Percentiles rank a stretch among this genome's conserved stretches.
Evolutionary conservation across 2,888 invertebrate genomes (phyloP).

Genomic region (Itoplectis maculator): DNA sequence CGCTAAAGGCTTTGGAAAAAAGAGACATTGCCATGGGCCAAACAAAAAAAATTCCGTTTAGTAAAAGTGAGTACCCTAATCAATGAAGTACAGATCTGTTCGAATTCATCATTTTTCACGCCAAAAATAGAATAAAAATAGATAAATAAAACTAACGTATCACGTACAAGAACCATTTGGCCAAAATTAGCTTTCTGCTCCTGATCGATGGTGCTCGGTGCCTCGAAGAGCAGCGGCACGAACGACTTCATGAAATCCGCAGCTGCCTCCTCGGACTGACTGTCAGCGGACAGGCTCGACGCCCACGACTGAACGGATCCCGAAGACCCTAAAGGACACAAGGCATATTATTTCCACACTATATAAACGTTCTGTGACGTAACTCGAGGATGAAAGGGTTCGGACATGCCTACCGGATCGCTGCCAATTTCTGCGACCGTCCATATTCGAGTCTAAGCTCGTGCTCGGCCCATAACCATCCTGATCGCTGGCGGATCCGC

Average conservation of each 20-base stretch:
- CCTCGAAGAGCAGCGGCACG: conserved; percentile 87
- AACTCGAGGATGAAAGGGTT: neutral
- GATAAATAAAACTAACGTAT: too few species aligned
- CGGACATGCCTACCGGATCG: conserved; percentile 80
- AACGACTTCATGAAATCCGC: conserved; percentile 89
- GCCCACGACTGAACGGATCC: conserved; percentile 88
- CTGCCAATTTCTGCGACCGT: conserved; percentile 82
- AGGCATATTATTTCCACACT: too few species aligned
- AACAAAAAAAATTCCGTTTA: too few species aligned
- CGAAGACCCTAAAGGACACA: conserved; percentile 85
- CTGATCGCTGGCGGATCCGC: conserved; percentile 86
- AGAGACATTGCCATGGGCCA: too few species aligned
- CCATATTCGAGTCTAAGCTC: conserved; percentile 86
- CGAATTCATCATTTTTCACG: too few species aligned
- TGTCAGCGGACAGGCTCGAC: conserved; percentile 88
- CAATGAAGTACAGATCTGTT: too few species aligned
- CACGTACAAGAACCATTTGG: conserved; percentile 86
- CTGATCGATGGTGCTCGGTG: conserved; percentile 86
- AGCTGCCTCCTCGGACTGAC: conserved; percentile 86
- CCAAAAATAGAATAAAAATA: too few species aligned
- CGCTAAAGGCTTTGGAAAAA: too few species aligned
- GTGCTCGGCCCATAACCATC: conserved; percentile 87
- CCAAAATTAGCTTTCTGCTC: conserved; percentile 90
- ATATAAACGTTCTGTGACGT: neutral
- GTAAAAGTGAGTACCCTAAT: too few species aligned